Evolutionary conservation across 2,888 invertebrate genomes (phyloP).

Genomic region (Lepidocyrtoides sp.): DNA sequence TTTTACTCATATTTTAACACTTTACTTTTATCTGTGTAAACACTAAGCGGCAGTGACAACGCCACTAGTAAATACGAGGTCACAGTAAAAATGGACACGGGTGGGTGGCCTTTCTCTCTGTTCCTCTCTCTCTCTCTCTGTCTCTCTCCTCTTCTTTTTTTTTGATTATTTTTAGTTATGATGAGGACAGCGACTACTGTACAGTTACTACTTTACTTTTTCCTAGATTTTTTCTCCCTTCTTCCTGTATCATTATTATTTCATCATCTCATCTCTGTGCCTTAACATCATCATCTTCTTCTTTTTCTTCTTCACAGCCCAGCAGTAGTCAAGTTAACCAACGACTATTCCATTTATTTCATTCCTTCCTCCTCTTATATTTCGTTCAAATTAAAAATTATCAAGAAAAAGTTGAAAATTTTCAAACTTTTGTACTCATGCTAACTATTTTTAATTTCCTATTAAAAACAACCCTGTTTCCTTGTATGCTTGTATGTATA

Average conservation of each 20-base stretch:
- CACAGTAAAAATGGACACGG: conserved; percentile 35
- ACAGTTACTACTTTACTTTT: conserved; percentile 4
- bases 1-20: conserved; percentile 39
- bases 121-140: too few species aligned
- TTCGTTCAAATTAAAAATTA: conserved; percentile 76
- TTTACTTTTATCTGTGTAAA: conserved; percentile 42
- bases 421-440: conserved; percentile 50
- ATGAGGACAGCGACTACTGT: neutral
- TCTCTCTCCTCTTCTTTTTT: neutral
- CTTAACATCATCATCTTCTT: conserved; percentile 23
- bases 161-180: neutral
- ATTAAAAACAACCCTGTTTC: conserved; percentile 33
- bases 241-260: conserved; percentile 27
- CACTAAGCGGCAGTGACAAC: conserved; percentile 26
- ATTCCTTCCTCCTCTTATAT: conserved; percentile 26
- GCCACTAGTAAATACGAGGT: conserved; percentile 15
- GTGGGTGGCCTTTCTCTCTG: conserved; percentile 21
- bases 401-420: conserved; percentile 75
- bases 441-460: conserved; percentile 81
- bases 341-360: conserved; percentile 32
- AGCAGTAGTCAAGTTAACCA: conserved; percentile 33
- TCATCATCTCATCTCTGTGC: conserved; percentile 11
- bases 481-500: neutral
- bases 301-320: too few species aligned
- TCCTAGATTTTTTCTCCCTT: conserved; percentile 3